phyloP scores from a whole-genome alignment of 2,888 invertebrate species.

The Trichacis sp. region DNA sequence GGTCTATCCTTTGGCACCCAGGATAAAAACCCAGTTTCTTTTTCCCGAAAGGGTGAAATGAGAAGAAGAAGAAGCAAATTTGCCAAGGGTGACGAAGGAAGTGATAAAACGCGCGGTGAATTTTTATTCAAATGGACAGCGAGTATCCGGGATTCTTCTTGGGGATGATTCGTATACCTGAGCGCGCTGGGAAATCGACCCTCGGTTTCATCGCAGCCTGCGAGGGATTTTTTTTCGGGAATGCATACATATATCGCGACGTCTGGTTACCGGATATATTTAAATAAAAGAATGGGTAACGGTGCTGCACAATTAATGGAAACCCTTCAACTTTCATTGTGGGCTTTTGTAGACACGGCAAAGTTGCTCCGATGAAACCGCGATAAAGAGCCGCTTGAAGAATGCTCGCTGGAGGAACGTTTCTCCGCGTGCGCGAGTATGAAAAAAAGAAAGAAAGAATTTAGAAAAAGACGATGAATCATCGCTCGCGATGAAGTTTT shows the following conservation, averaged over 20 bases:
- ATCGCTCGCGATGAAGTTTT: too few species aligned
- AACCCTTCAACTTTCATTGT: conserved; percentile 1
- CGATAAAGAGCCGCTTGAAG: too few species aligned
- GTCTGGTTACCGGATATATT: conserved; percentile 29
- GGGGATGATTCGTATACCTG: conserved; percentile 41
- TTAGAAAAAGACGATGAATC: conserved; percentile 1
- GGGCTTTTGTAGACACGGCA: too few species aligned
- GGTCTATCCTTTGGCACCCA: conserved; percentile 59
- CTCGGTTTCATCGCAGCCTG: background rate
- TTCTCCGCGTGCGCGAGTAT: too few species aligned
- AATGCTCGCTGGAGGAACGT: background rate
- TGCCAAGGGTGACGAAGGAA: conserved; percentile 47
- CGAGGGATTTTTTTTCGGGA: conserved; percentile 23
- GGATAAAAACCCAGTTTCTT: conserved; percentile 41
- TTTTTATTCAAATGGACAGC: conserved; percentile 67
- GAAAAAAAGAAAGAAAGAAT: too few species aligned
- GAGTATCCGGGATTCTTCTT: conserved; percentile 59
- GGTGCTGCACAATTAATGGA: conserved; percentile 21
- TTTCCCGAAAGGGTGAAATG: conserved; percentile 41
- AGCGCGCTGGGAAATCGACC: conserved; percentile 52
- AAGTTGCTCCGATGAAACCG: too few species aligned
- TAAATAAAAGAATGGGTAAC: conserved; percentile 38
- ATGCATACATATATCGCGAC: conserved; percentile 22
- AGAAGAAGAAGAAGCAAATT: conserved; percentile 19
- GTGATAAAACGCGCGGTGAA: conserved; percentile 66